These are phyloP conservation scores for Eupithecia insigniata DNA, from an alignment of 2,888 invertebrate genomes.

Conservation along the genomic window DNA sequence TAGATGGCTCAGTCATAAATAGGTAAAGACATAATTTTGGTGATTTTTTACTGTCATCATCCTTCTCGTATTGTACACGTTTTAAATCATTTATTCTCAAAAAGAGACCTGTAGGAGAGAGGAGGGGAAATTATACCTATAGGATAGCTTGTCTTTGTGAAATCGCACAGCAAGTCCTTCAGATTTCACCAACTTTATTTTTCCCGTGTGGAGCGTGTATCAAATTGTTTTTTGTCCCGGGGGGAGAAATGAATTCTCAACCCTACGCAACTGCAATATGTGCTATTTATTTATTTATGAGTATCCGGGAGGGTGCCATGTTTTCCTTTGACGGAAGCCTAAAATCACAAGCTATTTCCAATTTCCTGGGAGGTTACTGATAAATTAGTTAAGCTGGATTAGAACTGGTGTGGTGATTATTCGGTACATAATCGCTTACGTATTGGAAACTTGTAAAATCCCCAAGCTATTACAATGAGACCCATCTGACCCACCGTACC, in stretches of 20 bases:
- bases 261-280: constrained; percentile 21
- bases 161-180: background rate
- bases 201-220: background rate
- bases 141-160: too few relatives aligned
- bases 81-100: too few relatives aligned
- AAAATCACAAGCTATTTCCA: constrained; percentile 34
- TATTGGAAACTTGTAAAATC: background rate
- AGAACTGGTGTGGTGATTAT: background rate
- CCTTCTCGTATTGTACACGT: too few relatives aligned
- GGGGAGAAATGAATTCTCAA: constrained; percentile 1
- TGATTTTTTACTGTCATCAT: too few relatives aligned
- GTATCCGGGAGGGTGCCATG: constrained; percentile 15
- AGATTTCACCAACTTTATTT: background rate
- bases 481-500: too few relatives aligned
- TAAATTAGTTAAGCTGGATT: constrained; percentile 1
- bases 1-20: too few relatives aligned
- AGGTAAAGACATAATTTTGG: too few relatives aligned
- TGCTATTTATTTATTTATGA: constrained; percentile 33
- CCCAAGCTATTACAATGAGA: background rate
- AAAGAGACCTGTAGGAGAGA: too few relatives aligned
- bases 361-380: background rate
- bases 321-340: constrained; percentile 29
- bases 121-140: too few relatives aligned
- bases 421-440: background rate
- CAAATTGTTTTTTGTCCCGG: constrained; percentile 1